Conservation (phyloP, 2,888 invertebrate genomes). For the Drosophila prostipennis region DNA sequence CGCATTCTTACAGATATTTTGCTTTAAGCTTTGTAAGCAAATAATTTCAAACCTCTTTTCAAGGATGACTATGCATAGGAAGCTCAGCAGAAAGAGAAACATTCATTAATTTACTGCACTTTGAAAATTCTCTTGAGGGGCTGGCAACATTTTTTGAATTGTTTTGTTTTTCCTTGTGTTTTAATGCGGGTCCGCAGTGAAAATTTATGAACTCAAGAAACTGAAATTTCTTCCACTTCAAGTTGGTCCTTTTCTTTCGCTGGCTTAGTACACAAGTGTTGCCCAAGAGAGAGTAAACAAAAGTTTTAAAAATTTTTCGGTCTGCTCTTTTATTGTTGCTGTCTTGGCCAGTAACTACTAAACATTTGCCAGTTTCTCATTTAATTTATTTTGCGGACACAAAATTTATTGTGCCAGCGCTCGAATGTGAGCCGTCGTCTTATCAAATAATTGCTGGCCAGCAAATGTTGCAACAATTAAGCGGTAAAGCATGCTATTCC, state of each 20-base stretch:
- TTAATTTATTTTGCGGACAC: constrained; percentile 74
- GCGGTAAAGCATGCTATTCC: constrained; percentile 67
- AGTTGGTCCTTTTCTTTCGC: constrained; percentile 26
- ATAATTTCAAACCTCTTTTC: constrained; percentile 1
- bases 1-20: too few species aligned
- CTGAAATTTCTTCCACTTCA: constrained; percentile 54
- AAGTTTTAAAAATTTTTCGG: constrained; percentile 31
- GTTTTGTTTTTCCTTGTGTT: constrained; percentile 59
- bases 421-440: constrained; percentile 74
- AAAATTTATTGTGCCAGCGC: constrained; percentile 66
- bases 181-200: constrained; percentile 40
- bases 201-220: constrained; percentile 75
- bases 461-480: constrained; percentile 82
- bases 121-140: constrained; percentile 36
- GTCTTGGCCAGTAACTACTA: constrained; percentile 36
- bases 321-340: constrained; percentile 13
- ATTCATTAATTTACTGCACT: constrained; percentile 78
- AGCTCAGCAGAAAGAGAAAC: constrained; percentile 19
- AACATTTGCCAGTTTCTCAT: constrained; percentile 66
- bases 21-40: not conserved
- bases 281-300: constrained; percentile 31
- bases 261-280: constrained; percentile 27
- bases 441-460: constrained; percentile 84
- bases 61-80: constrained; percentile 5
- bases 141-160: constrained; percentile 70